A percentile compares a stretch with the other conserved stretches of the same genome.
phyloP scores from a whole-genome alignment of 1,140 invertebrate species.

The Phortica variegata region DNA sequence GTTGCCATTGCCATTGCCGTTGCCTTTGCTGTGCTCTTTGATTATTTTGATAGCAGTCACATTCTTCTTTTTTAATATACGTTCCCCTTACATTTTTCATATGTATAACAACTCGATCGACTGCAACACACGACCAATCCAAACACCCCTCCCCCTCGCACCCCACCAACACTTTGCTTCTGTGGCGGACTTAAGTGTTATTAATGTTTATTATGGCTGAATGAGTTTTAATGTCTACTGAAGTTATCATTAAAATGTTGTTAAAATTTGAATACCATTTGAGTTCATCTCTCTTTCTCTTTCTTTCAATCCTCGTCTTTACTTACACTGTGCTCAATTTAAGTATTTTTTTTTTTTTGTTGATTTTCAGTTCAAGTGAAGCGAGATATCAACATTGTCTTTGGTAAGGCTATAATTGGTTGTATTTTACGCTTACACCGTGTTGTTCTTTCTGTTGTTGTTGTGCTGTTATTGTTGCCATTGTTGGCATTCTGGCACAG shows the following conservation, averaged over 20 bases:
- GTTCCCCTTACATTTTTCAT: too few species aligned
- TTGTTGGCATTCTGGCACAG: neutral
- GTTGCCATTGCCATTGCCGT: neutral
- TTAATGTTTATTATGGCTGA: constrained; percentile 54
- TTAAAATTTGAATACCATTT: constrained; percentile 55
- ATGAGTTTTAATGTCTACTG: constrained; percentile 54
- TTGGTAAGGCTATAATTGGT: constrained; percentile 20
- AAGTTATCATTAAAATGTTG: constrained; percentile 56
- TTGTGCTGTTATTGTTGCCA: neutral
- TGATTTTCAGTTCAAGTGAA: too few species aligned
- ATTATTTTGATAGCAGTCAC: constrained; percentile 47
- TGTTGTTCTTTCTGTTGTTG: neutral
- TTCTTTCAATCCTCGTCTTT: neutral
- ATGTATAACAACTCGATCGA: too few species aligned
- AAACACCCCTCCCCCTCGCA: constrained; percentile 4
- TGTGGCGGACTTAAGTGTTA: constrained; percentile 48
- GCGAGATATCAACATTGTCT: constrained; percentile 18
- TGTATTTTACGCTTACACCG: neutral
- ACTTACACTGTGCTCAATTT: too few species aligned
- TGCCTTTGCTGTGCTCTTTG: constrained; percentile 17
- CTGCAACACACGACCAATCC: too few species aligned
- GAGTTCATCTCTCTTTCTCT: constrained; percentile 24
- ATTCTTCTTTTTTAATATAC: too few species aligned
- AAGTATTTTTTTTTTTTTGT: too few species aligned
- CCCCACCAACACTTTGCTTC: constrained; percentile 4